Conservation (phyloP, 2,888 invertebrate genomes). For the Leptopterna dolabrata region DNA sequence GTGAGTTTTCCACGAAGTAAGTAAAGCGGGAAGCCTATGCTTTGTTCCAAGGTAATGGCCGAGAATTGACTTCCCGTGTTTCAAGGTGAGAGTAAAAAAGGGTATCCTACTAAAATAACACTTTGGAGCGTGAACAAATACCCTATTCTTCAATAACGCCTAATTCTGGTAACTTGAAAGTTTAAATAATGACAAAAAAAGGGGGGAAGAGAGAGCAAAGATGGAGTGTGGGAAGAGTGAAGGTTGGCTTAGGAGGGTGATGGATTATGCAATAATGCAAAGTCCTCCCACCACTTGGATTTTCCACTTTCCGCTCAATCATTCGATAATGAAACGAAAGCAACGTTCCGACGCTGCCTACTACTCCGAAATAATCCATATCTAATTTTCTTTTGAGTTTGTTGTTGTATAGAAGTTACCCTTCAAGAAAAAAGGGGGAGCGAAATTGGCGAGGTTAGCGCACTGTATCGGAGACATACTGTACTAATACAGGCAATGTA, state of each 20-base stretch:
- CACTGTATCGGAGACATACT: too few relatives aligned
- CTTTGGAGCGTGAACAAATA: not conserved
- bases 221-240: not conserved
- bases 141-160: not conserved
- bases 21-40: slow-evolving; percentile 21
- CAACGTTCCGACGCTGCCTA: not conserved
- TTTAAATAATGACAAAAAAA: not conserved
- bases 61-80: slow-evolving; percentile 32
- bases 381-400: too few relatives aligned
- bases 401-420: too few relatives aligned
- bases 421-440: too few relatives aligned
- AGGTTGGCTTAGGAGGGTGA: slow-evolving; percentile 14
- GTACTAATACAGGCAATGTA: too few relatives aligned
- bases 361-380: not conserved
- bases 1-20: slow-evolving; percentile 24
- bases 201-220: not conserved
- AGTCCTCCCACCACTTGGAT: slow-evolving; percentile 31
- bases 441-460: too few relatives aligned
- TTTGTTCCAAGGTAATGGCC: slow-evolving; percentile 32
- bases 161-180: not conserved
- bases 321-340: slow-evolving; percentile 36
- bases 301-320: slow-evolving; percentile 47
- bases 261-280: slow-evolving; percentile 42
- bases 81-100: not conserved
- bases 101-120: not conserved